A percentile compares a stretch with the other conserved stretches of the same genome.
These are phyloP conservation scores for Myotis davidii DNA, from an alignment of 2,113 vertebrate species.

Conservation along the genomic window DNA sequence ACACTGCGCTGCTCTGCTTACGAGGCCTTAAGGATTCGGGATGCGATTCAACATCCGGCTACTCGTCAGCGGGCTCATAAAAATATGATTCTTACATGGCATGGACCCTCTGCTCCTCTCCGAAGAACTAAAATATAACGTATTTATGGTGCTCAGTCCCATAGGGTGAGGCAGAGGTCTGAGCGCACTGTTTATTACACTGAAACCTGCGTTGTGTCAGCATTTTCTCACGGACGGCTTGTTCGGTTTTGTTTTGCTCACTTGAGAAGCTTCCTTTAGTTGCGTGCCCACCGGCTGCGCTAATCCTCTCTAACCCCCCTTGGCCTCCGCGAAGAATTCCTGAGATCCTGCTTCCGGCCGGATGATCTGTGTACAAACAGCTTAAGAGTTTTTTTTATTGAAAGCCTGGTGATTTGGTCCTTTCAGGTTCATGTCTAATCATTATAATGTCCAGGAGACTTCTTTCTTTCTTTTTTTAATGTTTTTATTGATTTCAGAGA, in stretches of 20 bases:
- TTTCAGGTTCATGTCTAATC: slow-evolving; percentile 29
- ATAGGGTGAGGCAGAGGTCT: slow-evolving; percentile 44
- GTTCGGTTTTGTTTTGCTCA: background rate
- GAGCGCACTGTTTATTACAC: slow-evolving; percentile 55
- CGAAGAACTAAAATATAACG: slow-evolving; percentile 63
- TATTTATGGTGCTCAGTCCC: slow-evolving; percentile 56
- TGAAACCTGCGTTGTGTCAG: slow-evolving; percentile 74
- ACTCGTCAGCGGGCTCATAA: slow-evolving; percentile 74
- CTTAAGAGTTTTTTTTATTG: slow-evolving; percentile 14
- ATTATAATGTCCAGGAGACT: background rate
- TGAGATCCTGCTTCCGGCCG: background rate
- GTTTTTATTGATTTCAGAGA: too few species aligned
- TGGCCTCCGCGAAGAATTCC: slow-evolving; percentile 61
- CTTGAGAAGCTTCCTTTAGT: slow-evolving; percentile 48
- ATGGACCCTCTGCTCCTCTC: slow-evolving; percentile 64
- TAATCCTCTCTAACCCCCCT: slow-evolving; percentile 12
- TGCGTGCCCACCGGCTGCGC: slow-evolving; percentile 21
- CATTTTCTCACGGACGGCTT: background rate
- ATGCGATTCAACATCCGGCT: slow-evolving; percentile 80
- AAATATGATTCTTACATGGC: slow-evolving; percentile 71
- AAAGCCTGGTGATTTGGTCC: background rate
- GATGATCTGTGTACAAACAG: slow-evolving; percentile 60
- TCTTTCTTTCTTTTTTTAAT: background rate
- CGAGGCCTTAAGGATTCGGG: slow-evolving; percentile 82
- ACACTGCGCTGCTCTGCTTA: slow-evolving; percentile 81